Conservation (phyloP, 2,888 invertebrate species). For the Lasioglossum malachurum region DNA sequence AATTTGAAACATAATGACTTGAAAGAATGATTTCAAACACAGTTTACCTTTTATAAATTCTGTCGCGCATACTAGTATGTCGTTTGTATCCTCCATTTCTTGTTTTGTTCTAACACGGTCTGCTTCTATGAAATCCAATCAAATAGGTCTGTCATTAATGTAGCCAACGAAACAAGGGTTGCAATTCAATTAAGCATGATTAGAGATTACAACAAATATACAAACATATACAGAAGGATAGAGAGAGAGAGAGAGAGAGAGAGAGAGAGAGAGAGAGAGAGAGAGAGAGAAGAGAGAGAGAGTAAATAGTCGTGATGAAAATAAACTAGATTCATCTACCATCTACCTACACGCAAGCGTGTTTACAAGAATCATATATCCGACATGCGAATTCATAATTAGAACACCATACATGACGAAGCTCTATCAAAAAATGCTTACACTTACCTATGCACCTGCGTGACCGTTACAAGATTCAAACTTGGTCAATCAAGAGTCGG, state of each 20-base stretch:
- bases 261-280: too few relatives aligned
- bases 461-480: conserved; percentile 72
- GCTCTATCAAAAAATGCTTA: conserved; percentile 23
- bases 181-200: conserved; percentile 63
- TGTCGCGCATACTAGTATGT: conserved; percentile 77
- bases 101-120: conserved; percentile 34
- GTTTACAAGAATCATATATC: conserved; percentile 23
- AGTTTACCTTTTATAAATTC: conserved; percentile 82
- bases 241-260: neutral
- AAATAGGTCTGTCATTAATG: conserved; percentile 57
- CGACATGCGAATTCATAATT: conserved; percentile 35
- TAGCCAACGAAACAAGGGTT: conserved; percentile 50
- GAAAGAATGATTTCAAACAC: neutral
- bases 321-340: conserved; percentile 61
- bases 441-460: conserved; percentile 47
- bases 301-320: conserved; percentile 57
- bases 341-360: conserved; percentile 55
- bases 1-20: neutral
- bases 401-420: conserved; percentile 4
- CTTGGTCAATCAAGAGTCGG: conserved; percentile 56
- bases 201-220: conserved; percentile 37
- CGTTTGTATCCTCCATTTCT: conserved; percentile 80
- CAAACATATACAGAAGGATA: conserved; percentile 62
- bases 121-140: conserved; percentile 44
- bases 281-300: too few relatives aligned